A percentile compares a stretch with the other conserved stretches of the same genome.
phyloP scores from a whole-genome alignment of 2,797 vertebrate genomes.

The Parauchenoglanis ngamensis region DNA sequence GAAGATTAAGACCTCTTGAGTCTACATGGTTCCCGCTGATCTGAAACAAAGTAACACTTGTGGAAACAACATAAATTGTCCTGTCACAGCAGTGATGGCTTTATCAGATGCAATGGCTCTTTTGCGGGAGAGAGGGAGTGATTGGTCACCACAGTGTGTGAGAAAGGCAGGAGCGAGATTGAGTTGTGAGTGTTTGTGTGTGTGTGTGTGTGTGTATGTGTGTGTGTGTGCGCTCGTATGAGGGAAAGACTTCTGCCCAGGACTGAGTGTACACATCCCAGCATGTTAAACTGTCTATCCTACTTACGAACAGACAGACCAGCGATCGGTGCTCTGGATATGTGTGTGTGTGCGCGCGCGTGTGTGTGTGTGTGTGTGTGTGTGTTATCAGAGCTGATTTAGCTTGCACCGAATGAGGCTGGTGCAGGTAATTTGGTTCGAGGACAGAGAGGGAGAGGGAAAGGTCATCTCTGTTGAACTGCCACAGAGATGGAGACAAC shows the following conservation, averaged over 20 bases:
- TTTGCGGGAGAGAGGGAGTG: constrained; percentile 23
- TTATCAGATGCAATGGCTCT: constrained; percentile 53
- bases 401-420: constrained; percentile 49
- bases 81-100: constrained; percentile 50
- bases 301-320: constrained; percentile 18
- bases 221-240: not conserved
- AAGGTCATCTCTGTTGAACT: constrained; percentile 48
- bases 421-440: constrained; percentile 52
- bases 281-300: constrained; percentile 39
- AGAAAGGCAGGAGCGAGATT: constrained; percentile 21
- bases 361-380: not conserved
- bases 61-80: constrained; percentile 51
- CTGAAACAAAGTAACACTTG: constrained; percentile 50
- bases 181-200: not conserved
- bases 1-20: constrained; percentile 49
- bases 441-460: constrained; percentile 39
- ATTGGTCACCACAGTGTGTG: constrained; percentile 25
- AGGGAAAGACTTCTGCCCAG: constrained; percentile 11
- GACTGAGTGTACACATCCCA: constrained; percentile 25
- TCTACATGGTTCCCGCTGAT: constrained; percentile 41
- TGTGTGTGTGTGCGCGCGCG: not conserved
- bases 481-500: constrained; percentile 42
- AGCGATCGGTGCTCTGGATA: not conserved
- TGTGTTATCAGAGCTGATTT: constrained; percentile 53
- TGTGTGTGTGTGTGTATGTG: not conserved